Percentiles rank a stretch among this genome's conserved stretches.
Evolutionary conservation across 2,113 vertebrate genomes (phyloP).

Genomic region (Arizona elegans): DNA sequence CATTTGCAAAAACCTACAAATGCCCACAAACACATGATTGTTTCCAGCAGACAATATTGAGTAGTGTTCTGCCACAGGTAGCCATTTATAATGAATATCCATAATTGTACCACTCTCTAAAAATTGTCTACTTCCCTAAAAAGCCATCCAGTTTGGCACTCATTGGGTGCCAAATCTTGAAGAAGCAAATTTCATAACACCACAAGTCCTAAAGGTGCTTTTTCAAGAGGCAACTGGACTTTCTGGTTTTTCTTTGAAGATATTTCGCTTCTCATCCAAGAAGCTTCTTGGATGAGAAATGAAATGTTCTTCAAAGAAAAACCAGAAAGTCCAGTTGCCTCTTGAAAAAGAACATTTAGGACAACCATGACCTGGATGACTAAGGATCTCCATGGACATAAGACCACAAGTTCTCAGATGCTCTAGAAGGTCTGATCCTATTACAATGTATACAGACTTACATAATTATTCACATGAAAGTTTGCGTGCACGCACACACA

Average conservation of each 20-base stretch:
- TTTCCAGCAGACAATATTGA: neutral
- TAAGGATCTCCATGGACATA: no score
- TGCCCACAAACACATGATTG: neutral
- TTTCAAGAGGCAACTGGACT: no score
- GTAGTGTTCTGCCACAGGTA: neutral
- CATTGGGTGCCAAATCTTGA: neutral
- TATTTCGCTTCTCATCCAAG: no score
- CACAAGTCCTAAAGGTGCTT: no score
- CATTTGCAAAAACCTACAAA: neutral
- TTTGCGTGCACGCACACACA: neutral
- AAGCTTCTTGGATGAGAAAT: no score
- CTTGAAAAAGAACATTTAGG: no score
- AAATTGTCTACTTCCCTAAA: neutral
- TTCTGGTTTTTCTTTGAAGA: no score
- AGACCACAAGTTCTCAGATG: neutral
- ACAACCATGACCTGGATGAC: no score
- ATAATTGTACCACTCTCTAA: neutral
- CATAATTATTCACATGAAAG: neutral
- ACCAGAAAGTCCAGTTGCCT: no score
- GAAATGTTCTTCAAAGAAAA: no score
- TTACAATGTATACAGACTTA: neutral
- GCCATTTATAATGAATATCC: neutral
- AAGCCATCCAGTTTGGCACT: neutral
- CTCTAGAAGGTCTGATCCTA: neutral
- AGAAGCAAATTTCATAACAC: neutral